Conservation (phyloP, 1,140 invertebrate species). For the Drosophila teissieri region DNA sequence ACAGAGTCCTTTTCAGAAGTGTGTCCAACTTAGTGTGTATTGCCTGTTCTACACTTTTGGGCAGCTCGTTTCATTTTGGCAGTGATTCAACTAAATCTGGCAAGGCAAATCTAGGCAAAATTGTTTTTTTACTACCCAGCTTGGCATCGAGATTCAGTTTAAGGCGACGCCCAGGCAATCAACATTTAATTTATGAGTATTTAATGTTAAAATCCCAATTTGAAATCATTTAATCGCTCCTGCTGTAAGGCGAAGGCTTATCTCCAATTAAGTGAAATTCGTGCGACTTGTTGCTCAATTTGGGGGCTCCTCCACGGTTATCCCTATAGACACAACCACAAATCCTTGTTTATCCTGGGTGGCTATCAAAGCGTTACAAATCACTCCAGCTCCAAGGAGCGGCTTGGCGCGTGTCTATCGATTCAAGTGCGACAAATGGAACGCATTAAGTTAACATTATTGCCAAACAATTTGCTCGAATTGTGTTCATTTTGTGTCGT, state of each 20-base stretch:
- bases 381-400: slow-evolving; percentile 68
- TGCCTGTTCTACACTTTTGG: slow-evolving; percentile 29
- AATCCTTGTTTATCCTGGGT: slow-evolving; percentile 20
- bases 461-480: slow-evolving; percentile 81
- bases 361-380: slow-evolving; percentile 60
- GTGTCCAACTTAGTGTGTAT: too few relatives aligned
- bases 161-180: slow-evolving; percentile 7
- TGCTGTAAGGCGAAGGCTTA: slow-evolving; percentile 12
- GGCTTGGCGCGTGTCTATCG: slow-evolving; percentile 61
- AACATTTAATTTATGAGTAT: slow-evolving; percentile 42
- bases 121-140: slow-evolving; percentile 54
- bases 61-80: slow-evolving; percentile 50
- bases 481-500: slow-evolving; percentile 77
- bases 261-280: slow-evolving; percentile 37
- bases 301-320: slow-evolving; percentile 13
- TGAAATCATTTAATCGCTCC: slow-evolving; percentile 28
- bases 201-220: slow-evolving; percentile 26
- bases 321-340: slow-evolving; percentile 17
- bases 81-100: slow-evolving; percentile 25
- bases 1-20: not conserved
- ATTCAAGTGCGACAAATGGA: slow-evolving; percentile 79
- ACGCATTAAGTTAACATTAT: slow-evolving; percentile 83
- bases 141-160: slow-evolving; percentile 28
- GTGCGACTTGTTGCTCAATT: slow-evolving; percentile 34
- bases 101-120: slow-evolving; percentile 38